phyloP scores from a whole-genome alignment of 2,113 vertebrate genomes.

The Kryptolebias marmoratus region DNA sequence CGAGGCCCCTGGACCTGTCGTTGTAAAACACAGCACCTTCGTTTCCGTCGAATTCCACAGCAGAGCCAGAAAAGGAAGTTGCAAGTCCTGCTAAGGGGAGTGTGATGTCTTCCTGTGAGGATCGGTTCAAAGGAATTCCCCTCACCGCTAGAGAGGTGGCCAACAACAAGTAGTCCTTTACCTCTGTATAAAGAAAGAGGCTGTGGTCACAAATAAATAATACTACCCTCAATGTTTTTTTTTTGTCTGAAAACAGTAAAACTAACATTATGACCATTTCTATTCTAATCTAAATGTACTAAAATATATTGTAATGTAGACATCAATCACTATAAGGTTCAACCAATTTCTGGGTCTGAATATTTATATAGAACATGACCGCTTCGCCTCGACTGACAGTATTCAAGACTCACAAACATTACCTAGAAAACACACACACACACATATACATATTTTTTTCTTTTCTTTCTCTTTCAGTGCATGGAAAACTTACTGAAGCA shows the following conservation, averaged over 20 bases:
- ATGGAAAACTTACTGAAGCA: conserved; percentile 71
- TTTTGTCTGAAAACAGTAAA: neutral
- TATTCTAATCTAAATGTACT: neutral
- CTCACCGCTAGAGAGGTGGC: conserved; percentile 64
- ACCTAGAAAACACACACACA: too few relatives aligned
- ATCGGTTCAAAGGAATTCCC: conserved; percentile 72
- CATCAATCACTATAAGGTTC: too few relatives aligned
- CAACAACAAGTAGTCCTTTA: conserved; percentile 73
- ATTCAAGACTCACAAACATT: too few relatives aligned
- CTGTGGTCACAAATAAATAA: neutral
- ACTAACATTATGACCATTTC: neutral
- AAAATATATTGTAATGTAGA: too few relatives aligned
- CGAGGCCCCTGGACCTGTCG: conserved; percentile 61
- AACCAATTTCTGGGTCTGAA: too few relatives aligned
- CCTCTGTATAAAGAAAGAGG: conserved; percentile 60
- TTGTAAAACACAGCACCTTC: conserved; percentile 69
- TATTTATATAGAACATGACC: too few relatives aligned
- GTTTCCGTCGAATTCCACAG: conserved; percentile 74
- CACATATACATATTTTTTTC: too few relatives aligned
- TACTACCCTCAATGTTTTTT: neutral
- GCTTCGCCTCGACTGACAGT: too few relatives aligned
- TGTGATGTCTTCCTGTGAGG: conserved; percentile 74
- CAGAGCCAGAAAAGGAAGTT: conserved; percentile 60
- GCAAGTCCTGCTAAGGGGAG: conserved; percentile 69
- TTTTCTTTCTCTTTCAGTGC: neutral